Conservation (phyloP, 2,888 invertebrate genomes). For the Seladonia tumulorum region DNA sequence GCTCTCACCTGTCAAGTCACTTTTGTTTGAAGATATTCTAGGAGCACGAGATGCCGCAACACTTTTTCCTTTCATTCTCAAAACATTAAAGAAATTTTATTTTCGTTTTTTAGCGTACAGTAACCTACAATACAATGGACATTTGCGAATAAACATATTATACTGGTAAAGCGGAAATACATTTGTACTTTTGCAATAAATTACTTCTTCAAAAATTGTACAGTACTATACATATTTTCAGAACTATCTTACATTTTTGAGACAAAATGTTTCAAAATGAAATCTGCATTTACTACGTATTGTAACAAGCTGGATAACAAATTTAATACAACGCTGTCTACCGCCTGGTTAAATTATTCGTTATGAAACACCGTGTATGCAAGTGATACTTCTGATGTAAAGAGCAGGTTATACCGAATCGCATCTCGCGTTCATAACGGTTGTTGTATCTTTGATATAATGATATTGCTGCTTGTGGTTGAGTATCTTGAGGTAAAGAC, state of each 20-base stretch:
- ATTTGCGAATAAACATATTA: not conserved
- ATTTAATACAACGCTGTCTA: not conserved
- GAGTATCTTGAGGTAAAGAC: constrained; percentile 12
- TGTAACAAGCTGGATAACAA: too few species aligned
- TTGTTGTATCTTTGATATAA: constrained; percentile 21
- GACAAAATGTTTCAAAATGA: not conserved
- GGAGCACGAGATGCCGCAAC: not conserved
- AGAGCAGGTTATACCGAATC: not conserved
- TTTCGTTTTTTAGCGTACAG: not conserved
- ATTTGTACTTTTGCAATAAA: not conserved
- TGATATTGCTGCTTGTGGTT: not conserved
- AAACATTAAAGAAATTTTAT: not conserved
- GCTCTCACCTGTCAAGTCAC: not conserved
- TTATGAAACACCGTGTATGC: too few species aligned
- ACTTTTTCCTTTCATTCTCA: not conserved
- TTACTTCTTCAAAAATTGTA: not conserved
- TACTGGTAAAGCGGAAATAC: not conserved
- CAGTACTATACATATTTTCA: not conserved
- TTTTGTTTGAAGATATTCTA: not conserved
- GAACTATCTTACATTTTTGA: not conserved
- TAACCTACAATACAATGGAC: not conserved
- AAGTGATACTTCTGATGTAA: not conserved
- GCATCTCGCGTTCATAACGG: constrained; percentile 35
- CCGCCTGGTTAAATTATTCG: not conserved
- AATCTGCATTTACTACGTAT: too few species aligned